These are phyloP conservation scores for Xiphophorus couchianus DNA, from an alignment of 2,113 vertebrate genomes.

Conservation along the genomic window DNA sequence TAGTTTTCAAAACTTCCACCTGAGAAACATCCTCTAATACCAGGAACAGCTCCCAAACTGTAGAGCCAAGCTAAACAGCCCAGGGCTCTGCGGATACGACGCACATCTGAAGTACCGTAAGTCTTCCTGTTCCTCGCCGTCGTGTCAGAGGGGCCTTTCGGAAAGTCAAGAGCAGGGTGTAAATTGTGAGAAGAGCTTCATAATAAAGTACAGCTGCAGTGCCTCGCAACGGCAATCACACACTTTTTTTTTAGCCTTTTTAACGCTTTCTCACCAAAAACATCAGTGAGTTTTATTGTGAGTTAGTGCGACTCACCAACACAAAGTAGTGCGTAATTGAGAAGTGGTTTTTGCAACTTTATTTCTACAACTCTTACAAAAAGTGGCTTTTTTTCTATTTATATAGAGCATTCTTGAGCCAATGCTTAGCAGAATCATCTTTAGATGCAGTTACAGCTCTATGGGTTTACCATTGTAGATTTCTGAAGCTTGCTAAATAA, in stretches of 20 bases:
- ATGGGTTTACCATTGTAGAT: no score
- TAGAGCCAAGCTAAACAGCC: not conserved
- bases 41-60: not conserved
- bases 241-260: no score
- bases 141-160: not conserved
- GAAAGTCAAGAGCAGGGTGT: not conserved
- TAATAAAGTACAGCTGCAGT: not conserved
- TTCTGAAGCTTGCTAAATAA: no score
- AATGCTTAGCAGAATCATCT: no score
- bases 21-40: slow-evolving; percentile 1
- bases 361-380: not conserved
- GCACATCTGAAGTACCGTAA: not conserved
- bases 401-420: no score
- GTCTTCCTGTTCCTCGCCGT: not conserved
- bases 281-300: not conserved
- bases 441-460: no score
- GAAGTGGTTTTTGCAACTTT: no score
- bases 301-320: not conserved
- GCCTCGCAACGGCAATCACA: not conserved
- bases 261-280: not conserved
- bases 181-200: not conserved
- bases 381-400: no score
- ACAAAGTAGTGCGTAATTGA: not conserved
- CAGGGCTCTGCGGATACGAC: not conserved
- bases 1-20: not conserved